Base-by-base conservation (phyloP, 2,888 invertebrate species). In the Drosophila borealis region DNA sequence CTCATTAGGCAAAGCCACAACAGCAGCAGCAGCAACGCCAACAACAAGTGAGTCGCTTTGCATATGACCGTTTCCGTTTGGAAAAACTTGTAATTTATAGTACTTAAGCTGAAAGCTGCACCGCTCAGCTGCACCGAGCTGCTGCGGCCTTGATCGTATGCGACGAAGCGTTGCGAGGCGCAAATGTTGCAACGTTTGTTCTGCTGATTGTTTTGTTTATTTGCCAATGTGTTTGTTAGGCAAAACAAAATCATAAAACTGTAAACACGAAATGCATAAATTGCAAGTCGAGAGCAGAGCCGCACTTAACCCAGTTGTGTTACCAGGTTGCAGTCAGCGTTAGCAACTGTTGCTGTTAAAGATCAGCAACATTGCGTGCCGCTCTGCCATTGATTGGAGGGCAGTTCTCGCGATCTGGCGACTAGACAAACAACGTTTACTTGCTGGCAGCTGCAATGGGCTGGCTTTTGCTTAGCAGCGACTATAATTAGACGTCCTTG, bases 141-240 rank as follows among this genome's bases (percentile, higher is more conserved):
- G 21, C 13, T 59, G 56, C 61, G 81, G 87, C 81, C 81, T 88
- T 81, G 81, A 81, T 81, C 88, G 77, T 29, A 59, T 48, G 50
- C 65, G 34, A 39, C 61, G 55, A 34, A 39, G 57, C 62, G 55
- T 56, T 45, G 70, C 57, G 55, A n/a, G 17, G 19, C 54, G 56
- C 51, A 77, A 74, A 81, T 86, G 86, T 88, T 86, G 88, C 89
- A 81, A 81, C 78, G 63, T 88, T 81, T 88, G 84, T 73, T 83
- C 73, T 86, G 80, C 81, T 89, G 85, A 74, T 74, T 74, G 74
- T 79, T 76, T 80, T 76, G 75, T 76, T 80, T 82, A 75, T 73
- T 86, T 74, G 84, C 42, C 57, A 66, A 62, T 65, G 62, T 74
- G 60, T 65, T 74, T 74, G 70, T 51, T 65, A 42, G 80, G 45